phyloP scores from a whole-genome alignment of 2,888 invertebrate genomes.

The Subacronicta megacephala region DNA sequence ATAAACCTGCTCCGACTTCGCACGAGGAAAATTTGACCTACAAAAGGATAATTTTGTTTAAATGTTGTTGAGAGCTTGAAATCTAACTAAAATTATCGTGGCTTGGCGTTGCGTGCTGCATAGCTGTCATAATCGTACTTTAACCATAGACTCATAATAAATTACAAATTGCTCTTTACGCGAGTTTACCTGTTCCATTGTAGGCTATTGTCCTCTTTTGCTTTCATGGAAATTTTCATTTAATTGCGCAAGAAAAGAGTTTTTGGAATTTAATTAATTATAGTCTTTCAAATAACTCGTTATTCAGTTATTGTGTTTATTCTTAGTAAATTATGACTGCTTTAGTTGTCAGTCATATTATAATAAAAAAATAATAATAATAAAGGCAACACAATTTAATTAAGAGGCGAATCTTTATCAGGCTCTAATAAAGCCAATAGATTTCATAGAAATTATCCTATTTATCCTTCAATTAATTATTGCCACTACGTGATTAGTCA shows the following conservation, averaged over 20 bases:
- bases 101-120: conserved; percentile 19
- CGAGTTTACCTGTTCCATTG: conserved; percentile 20
- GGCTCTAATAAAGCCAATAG: conserved; percentile 7
- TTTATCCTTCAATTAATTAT: conserved; percentile 29
- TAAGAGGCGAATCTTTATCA: background rate
- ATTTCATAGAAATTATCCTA: conserved; percentile 11
- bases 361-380: too few relatives aligned
- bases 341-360: too few relatives aligned
- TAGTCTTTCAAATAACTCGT: background rate
- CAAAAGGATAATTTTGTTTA: conserved; percentile 12
- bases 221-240: conserved; percentile 30
- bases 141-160: conserved; percentile 23
- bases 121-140: conserved; percentile 12
- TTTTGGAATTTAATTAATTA: conserved; percentile 1
- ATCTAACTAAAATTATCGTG: conserved; percentile 7
- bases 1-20: conserved; percentile 1
- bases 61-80: conserved; percentile 6
- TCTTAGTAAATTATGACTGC: too few relatives aligned
- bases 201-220: conserved; percentile 41
- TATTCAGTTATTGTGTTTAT: too few relatives aligned
- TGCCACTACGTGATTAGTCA: conserved; percentile 22
- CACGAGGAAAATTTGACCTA: conserved; percentile 18
- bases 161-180: conserved; percentile 35
- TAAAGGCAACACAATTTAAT: too few relatives aligned
- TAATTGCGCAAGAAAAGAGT: background rate